Evolutionary conservation across 1,140 invertebrate species (phyloP).

Genomic region (Drosophila hydei): DNA sequence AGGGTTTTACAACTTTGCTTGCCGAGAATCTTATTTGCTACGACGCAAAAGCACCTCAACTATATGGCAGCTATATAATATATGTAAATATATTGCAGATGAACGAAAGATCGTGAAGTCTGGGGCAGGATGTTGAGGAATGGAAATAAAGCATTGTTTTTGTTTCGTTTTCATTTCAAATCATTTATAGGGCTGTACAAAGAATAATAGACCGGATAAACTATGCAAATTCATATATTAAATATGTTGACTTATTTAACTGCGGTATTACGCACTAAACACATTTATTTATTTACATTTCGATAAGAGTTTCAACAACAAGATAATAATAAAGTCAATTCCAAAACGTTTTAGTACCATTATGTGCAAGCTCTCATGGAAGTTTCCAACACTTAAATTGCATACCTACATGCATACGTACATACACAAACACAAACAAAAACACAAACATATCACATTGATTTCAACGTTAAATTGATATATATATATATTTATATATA

Average conservation of each 20-base stretch:
- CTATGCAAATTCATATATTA: slow-evolving; percentile 19
- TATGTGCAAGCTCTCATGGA: neutral
- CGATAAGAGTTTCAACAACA: slow-evolving; percentile 4
- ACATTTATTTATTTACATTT: neutral
- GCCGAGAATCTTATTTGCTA: slow-evolving; percentile 19
- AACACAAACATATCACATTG: no score
- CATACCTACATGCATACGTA: no score
- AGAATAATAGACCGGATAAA: neutral
- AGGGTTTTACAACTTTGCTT: slow-evolving; percentile 27
- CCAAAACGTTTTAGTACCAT: neutral
- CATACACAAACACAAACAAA: no score
- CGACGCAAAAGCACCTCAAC: slow-evolving; percentile 39
- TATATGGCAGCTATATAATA: slow-evolving; percentile 42
- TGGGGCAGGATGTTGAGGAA: neutral
- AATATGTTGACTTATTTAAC: slow-evolving; percentile 12
- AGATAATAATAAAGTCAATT: neutral
- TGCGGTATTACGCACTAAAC: neutral
- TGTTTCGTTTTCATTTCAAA: no score
- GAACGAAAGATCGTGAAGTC: neutral
- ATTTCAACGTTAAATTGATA: no score
- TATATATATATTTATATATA: neutral
- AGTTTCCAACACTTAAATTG: neutral
- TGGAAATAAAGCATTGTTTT: slow-evolving; percentile 4
- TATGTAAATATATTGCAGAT: slow-evolving; percentile 36
- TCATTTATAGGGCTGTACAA: neutral